Evolutionary conservation across 2,113 vertebrate species (phyloP).

Genomic region (Dasyurus viverrinus): DNA sequence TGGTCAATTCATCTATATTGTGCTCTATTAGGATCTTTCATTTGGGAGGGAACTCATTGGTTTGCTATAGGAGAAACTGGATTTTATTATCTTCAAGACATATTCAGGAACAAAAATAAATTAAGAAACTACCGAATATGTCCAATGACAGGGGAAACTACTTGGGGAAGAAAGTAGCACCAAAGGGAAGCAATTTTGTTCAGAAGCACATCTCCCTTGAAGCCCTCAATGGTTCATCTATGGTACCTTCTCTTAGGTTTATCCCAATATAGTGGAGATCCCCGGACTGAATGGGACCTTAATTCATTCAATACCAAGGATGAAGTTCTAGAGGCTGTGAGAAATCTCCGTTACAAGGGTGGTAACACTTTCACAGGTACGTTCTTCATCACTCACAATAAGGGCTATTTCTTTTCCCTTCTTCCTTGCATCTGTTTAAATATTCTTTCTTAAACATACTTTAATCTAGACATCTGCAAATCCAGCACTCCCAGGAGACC

Average conservation of each 20-base stretch:
- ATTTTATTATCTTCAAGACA: background rate
- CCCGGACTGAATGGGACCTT: constrained; percentile 95
- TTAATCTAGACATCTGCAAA: background rate
- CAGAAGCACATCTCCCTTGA: background rate
- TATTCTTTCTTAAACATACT: background rate
- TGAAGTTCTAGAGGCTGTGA: constrained; percentile 89
- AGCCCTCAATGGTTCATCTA: no score
- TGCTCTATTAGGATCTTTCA: background rate
- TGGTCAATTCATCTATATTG: background rate
- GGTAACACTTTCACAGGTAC: constrained; percentile 96
- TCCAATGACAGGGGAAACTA: background rate
- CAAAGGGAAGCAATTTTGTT: background rate
- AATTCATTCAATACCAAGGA: constrained; percentile 87
- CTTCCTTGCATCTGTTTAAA: background rate
- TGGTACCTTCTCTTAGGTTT: constrained; percentile 82
- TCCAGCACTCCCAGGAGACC: background rate
- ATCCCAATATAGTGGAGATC: constrained; percentile 95
- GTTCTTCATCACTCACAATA: background rate
- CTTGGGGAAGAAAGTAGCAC: background rate
- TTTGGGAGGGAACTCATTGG: background rate
- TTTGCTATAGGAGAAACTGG: background rate
- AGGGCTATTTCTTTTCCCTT: background rate
- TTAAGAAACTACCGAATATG: background rate
- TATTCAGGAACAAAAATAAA: background rate
- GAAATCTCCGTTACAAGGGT: constrained; percentile 90